Conservation (phyloP, 2,113 vertebrate genomes). For the Dryoscopus gambensis region DNA sequence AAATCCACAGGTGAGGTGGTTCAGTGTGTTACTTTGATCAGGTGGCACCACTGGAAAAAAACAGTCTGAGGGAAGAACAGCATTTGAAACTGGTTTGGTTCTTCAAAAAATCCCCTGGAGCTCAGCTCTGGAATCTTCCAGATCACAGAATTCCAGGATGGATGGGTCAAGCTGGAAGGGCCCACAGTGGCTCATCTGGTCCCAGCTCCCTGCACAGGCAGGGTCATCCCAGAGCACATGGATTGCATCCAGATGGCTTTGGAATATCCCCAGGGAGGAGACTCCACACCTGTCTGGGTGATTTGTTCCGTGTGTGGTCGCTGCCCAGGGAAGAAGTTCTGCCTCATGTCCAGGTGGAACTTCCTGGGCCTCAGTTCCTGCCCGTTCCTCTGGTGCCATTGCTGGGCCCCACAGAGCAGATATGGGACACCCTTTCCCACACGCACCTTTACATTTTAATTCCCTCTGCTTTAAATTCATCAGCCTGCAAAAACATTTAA, state of each 20-base stretch:
- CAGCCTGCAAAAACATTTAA: background rate
- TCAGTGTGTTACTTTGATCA: accelerated
- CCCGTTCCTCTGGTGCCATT: background rate
- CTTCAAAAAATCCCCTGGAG: background rate
- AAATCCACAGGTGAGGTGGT: background rate
- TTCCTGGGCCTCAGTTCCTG: background rate
- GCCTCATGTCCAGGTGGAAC: background rate
- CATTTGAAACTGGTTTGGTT: background rate
- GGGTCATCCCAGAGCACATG: background rate
- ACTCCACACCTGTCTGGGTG: background rate
- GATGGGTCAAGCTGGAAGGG: background rate
- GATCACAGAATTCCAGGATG: background rate
- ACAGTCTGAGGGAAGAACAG: background rate
- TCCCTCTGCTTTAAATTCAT: background rate
- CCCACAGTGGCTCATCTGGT: background rate
- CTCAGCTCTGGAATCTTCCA: background rate
- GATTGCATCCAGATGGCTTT: background rate
- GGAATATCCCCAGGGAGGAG: background rate
- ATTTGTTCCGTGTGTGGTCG: background rate
- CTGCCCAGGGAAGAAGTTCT: background rate
- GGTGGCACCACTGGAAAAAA: background rate
- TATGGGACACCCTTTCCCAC: background rate
- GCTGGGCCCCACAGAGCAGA: background rate
- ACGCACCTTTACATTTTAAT: background rate
- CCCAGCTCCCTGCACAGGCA: background rate